Percentiles rank a stretch among this genome's conserved stretches.
phyloP scores from a whole-genome alignment of 1,140 invertebrate species.

The Eulimnadia texana region DNA sequence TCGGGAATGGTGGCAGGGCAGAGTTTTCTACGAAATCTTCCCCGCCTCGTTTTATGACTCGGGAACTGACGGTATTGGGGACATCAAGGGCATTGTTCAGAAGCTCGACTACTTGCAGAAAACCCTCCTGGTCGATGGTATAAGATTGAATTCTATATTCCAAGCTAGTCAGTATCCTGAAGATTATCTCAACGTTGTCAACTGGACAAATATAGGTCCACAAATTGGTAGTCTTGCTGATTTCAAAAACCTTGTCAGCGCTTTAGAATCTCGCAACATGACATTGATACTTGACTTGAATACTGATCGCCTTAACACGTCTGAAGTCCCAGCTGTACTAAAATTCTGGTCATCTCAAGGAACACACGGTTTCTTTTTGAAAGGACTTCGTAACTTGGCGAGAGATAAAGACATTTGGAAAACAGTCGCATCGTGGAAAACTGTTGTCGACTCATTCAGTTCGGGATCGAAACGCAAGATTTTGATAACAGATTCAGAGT shows the following conservation, averaged over 20 bases:
- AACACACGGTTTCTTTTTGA: conserved; percentile 67
- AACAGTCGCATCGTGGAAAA: conserved; percentile 47
- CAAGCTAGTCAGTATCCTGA: conserved; percentile 50
- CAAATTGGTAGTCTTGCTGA: conserved; percentile 47
- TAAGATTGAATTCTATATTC: conserved; percentile 61
- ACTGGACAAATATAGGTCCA: conserved; percentile 41
- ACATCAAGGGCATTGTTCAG: conserved; percentile 48
- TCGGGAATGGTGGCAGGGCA: conserved; percentile 61
- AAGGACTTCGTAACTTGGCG: conserved; percentile 42
- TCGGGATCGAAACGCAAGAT: not conserved
- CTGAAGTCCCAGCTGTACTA: conserved; percentile 31
- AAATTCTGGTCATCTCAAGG: conserved; percentile 45
- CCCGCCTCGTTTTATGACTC: conserved; percentile 54
- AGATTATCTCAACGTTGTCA: conserved; percentile 45
- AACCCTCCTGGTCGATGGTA: conserved; percentile 43
- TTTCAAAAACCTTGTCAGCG: conserved; percentile 41
- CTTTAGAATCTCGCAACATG: conserved; percentile 48
- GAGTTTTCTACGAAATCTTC: conserved; percentile 66
- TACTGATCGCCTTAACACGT: conserved; percentile 28
- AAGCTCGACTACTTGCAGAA: conserved; percentile 47
- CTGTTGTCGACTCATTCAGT: conserved; percentile 29
- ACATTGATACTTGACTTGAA: conserved; percentile 57
- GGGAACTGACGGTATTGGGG: conserved; percentile 48
- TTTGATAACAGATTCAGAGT: conserved; percentile 5
- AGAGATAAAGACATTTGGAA: conserved; percentile 32